Evolutionary conservation across 2,797 vertebrate species (phyloP).

Genomic region (Jordanella pulchra): DNA sequence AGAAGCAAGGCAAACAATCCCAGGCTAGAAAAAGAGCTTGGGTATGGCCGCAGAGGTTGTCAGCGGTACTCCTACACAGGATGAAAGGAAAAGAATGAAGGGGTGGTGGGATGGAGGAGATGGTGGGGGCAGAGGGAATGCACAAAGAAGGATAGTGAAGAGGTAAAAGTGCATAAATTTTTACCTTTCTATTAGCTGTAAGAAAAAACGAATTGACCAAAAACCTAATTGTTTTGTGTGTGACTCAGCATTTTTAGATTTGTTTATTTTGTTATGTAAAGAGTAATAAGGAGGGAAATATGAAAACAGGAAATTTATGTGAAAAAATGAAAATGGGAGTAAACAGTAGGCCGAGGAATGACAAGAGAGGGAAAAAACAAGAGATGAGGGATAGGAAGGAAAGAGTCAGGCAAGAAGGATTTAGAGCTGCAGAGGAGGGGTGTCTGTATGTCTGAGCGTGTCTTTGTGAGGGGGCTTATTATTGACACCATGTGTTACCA

Average conservation of each 20-base stretch:
- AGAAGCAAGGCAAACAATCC: conserved; percentile 60
- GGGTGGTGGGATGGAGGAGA: conserved; percentile 13
- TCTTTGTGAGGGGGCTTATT: conserved; percentile 55
- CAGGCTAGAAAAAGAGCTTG: conserved; percentile 40
- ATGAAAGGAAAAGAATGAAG: conserved; percentile 47
- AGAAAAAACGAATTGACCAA: not conserved
- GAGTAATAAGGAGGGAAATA: not conserved
- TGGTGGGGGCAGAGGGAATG: not conserved
- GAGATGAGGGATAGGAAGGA: conserved; percentile 22
- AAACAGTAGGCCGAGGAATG: conserved; percentile 34
- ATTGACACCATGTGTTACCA: conserved; percentile 79
- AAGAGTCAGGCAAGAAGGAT: conserved; percentile 36
- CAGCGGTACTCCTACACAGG: conserved; percentile 36
- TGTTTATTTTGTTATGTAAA: not conserved
- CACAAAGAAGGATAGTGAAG: conserved; percentile 3
- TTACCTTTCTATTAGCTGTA: conserved; percentile 7
- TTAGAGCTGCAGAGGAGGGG: conserved; percentile 55
- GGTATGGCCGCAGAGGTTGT: conserved; percentile 50
- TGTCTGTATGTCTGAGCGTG: conserved; percentile 24
- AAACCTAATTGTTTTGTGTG: not conserved
- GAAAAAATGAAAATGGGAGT: not conserved
- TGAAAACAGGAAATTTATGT: not conserved
- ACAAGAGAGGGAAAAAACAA: conserved; percentile 27
- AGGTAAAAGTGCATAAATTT: conserved; percentile 6
- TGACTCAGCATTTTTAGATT: not conserved